Evolutionary conservation across 2,888 invertebrate genomes (phyloP).

Genomic region (Bombylius major): DNA sequence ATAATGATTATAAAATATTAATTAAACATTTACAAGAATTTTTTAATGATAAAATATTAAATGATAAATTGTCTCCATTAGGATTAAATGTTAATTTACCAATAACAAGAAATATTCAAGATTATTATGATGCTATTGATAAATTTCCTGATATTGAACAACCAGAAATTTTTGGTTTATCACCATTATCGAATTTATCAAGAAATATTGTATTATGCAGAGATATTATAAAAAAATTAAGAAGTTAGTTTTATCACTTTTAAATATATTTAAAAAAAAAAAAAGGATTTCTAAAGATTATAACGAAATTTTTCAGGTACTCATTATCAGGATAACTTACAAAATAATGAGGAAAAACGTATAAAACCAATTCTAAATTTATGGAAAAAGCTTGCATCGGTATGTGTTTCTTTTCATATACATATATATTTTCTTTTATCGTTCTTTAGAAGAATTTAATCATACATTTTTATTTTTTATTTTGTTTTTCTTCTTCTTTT

Average conservation of each 20-base stretch:
- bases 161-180: conserved; percentile 30
- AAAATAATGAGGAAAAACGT: conserved; percentile 44
- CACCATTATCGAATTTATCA: conserved; percentile 29
- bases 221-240: conserved; percentile 26
- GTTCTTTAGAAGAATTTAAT: too few relatives aligned
- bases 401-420: conserved; percentile 11
- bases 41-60: conserved; percentile 44
- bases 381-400: conserved; percentile 67
- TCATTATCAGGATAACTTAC: conserved; percentile 23
- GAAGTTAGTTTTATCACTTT: conserved; percentile 20
- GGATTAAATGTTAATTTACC: conserved; percentile 33
- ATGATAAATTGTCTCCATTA: conserved; percentile 46
- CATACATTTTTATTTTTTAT: too few relatives aligned
- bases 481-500: too few relatives aligned
- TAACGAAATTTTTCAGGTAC: conserved; percentile 2
- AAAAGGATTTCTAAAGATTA: background rate
- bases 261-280: background rate
- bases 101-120: conserved; percentile 29
- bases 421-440: too few relatives aligned
- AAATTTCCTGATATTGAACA: conserved; percentile 31
- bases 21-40: conserved; percentile 46
- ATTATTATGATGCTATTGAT: conserved; percentile 28
- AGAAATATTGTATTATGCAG: conserved; percentile 28
- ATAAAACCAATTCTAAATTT: conserved; percentile 58
- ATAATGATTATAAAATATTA: conserved; percentile 44